Percentiles rank a stretch among this genome's conserved stretches.
These are phyloP conservation scores for Odontophorus gujanensis DNA, from an alignment of 2,113 vertebrate species.

Conservation along the genomic window DNA sequence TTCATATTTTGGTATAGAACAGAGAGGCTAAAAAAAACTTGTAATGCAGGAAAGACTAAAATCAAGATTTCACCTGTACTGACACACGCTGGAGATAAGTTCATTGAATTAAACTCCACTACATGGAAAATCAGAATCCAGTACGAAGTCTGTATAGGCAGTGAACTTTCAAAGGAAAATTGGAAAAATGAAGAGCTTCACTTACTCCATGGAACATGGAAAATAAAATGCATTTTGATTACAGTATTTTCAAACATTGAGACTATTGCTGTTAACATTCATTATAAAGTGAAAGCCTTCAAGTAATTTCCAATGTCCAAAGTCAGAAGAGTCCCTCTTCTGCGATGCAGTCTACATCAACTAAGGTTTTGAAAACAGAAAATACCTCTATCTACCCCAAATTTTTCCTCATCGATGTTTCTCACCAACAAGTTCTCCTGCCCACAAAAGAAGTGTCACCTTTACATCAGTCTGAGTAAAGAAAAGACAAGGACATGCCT, in stretches of 20 bases:
- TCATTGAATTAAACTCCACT: background rate
- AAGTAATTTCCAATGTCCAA: background rate
- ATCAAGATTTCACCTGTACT: background rate
- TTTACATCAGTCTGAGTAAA: background rate
- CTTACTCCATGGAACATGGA: background rate
- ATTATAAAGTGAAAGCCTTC: background rate
- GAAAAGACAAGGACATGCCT: background rate
- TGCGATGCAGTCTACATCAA: background rate
- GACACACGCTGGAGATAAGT: accelerated
- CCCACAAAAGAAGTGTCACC: background rate
- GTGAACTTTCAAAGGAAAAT: background rate
- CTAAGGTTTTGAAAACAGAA: background rate
- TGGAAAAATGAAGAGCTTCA: background rate
- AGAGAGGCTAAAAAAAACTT: background rate
- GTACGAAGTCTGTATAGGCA: background rate
- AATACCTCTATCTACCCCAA: background rate
- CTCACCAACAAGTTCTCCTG: background rate
- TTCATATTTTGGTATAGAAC: background rate
- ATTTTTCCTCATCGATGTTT: background rate
- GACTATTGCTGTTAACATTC: background rate
- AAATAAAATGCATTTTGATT: background rate
- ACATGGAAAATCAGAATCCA: background rate
- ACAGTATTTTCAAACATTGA: background rate
- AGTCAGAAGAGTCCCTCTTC: background rate
- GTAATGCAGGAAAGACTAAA: background rate